Evolutionary conservation across 2,888 invertebrate genomes (phyloP).

Genomic region (Sinopyrophorus schimmeli): DNA sequence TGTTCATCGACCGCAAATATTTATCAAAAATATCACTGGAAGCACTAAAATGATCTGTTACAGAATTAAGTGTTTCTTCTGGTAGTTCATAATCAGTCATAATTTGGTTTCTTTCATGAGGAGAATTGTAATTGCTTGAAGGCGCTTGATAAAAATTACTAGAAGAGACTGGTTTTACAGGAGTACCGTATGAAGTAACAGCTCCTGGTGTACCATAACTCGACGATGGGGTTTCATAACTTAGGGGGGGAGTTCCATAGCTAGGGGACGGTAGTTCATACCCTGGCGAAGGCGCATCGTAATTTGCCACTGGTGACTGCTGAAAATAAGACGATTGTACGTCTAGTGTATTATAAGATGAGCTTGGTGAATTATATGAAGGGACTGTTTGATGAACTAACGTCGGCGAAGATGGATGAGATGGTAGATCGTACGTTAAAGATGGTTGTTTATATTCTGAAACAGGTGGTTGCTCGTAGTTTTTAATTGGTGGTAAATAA

Average conservation of each 20-base stretch:
- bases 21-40: slow-evolving; percentile 2
- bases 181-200: slow-evolving; percentile 46
- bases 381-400: too few species aligned
- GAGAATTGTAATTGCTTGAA: slow-evolving; percentile 3
- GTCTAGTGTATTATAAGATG: slow-evolving; percentile 4
- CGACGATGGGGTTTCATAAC: slow-evolving; percentile 39
- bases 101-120: slow-evolving; percentile 14
- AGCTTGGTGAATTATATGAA: slow-evolving; percentile 38
- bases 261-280: slow-evolving; percentile 39
- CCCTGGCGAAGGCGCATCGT: slow-evolving; percentile 20
- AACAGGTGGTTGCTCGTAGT: slow-evolving; percentile 33
- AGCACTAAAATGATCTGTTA: slow-evolving; percentile 11
- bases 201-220: slow-evolving; percentile 47
- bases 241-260: slow-evolving; percentile 36
- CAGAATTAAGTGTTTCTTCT: neutral
- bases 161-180: slow-evolving; percentile 29
- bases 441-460: slow-evolving; percentile 39
- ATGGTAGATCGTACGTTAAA: slow-evolving; percentile 5
- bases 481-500: slow-evolving; percentile 36
- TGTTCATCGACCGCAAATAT: slow-evolving; percentile 6
- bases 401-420: neutral
- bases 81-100: slow-evolving; percentile 6
- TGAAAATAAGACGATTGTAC: slow-evolving; percentile 21
- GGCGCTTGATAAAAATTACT: neutral
- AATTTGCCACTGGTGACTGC: slow-evolving; percentile 24